phyloP scores from a whole-genome alignment of 2,797 vertebrate species.

The Tadarida brasiliensis region DNA sequence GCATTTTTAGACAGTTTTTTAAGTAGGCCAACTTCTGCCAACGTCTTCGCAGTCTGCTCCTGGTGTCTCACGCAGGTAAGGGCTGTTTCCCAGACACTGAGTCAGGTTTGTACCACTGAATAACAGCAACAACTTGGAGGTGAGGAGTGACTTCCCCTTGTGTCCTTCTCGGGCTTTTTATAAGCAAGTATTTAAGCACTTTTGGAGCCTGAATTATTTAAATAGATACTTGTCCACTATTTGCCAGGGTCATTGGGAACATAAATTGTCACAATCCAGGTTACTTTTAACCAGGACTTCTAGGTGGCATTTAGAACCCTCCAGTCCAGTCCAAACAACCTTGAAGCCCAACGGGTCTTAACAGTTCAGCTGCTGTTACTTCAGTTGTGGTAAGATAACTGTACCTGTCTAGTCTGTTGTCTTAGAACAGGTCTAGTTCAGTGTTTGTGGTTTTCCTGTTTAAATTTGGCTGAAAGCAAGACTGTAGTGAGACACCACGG shows the following conservation, averaged over 20 bases:
- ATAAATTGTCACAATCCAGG: background rate
- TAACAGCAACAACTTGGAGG: background rate
- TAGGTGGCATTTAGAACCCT: background rate
- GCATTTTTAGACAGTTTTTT: background rate
- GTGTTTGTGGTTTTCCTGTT: conserved; percentile 12
- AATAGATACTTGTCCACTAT: background rate
- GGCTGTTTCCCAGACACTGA: background rate
- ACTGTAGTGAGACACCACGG: background rate
- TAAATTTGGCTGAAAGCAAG: background rate
- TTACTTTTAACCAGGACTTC: background rate
- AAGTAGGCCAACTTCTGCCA: background rate
- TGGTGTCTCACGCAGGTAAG: too few relatives aligned
- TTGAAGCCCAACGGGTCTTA: background rate
- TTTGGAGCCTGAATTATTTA: background rate
- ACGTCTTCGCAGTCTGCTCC: background rate
- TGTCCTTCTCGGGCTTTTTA: background rate
- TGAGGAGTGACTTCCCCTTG: background rate
- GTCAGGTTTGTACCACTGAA: rapidly evolving
- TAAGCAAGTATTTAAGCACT: background rate
- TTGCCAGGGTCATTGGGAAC: background rate
- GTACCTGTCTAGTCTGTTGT: background rate
- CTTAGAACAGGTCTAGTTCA: background rate
- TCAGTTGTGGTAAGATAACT: background rate
- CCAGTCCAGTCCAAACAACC: background rate
- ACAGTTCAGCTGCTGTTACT: background rate